A percentile compares a stretch with the other conserved stretches of the same genome.
These are phyloP conservation scores for Lutraria rhynchaena DNA, from an alignment of 1,140 invertebrate genomes.

Conservation along the genomic window DNA sequence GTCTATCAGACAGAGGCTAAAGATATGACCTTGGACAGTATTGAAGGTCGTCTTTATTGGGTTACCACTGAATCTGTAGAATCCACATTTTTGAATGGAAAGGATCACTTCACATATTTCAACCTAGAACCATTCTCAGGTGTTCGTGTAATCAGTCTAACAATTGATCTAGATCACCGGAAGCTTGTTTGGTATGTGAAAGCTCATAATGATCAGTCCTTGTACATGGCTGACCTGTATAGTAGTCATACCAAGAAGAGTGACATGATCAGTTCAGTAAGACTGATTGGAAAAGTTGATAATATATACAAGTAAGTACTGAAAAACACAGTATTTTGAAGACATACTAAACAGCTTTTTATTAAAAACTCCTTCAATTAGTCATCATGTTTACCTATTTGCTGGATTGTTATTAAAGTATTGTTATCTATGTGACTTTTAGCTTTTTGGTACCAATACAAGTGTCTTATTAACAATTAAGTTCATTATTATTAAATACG, in stretches of 20 bases:
- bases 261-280: constrained; percentile 40
- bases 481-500: no score
- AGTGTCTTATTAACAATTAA: no score
- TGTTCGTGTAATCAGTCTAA: constrained; percentile 88
- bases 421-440: no score
- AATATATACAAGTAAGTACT: constrained; percentile 70
- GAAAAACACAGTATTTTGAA: no score
- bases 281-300: constrained; percentile 60
- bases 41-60: constrained; percentile 93
- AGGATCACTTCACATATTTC: constrained; percentile 88
- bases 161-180: constrained; percentile 85
- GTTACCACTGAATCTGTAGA: constrained; percentile 92
- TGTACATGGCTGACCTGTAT: constrained; percentile 66
- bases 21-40: constrained; percentile 91
- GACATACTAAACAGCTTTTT: no score
- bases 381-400: no score
- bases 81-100: constrained; percentile 90
- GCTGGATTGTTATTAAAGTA: no score
- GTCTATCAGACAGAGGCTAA: constrained; percentile 90
- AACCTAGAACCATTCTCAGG: constrained; percentile 88
- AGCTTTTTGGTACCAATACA: no score
- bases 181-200: constrained; percentile 74
- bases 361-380: no score
- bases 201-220: constrained; percentile 61
- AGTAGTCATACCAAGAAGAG: constrained; percentile 40